These are phyloP conservation scores for Rousettus madagascariensis DNA, from an alignment of 2,797 vertebrate genomes.

Conservation along the genomic window DNA sequence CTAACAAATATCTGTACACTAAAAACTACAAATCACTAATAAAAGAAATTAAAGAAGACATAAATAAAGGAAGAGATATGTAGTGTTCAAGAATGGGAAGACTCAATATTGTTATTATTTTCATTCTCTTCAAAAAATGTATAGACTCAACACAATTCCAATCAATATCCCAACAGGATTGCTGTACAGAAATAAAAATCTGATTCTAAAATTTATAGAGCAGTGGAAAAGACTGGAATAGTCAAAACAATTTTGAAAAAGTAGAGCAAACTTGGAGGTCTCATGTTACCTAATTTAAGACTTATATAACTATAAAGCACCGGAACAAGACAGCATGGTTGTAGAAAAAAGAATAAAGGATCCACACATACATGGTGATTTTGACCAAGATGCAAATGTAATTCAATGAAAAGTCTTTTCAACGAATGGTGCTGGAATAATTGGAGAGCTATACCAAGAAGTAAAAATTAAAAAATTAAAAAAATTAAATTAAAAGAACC, in stretches of 20 bases:
- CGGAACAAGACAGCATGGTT: background rate
- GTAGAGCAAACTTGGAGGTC: background rate
- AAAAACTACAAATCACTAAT: conserved; percentile 11
- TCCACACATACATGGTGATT: background rate
- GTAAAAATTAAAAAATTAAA: background rate
- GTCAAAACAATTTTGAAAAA: background rate
- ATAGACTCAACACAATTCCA: background rate
- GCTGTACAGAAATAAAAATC: conserved; percentile 20
- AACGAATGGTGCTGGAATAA: background rate
- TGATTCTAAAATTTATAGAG: background rate
- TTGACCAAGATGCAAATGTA: conserved; percentile 12
- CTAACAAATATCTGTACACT: background rate
- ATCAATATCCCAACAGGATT: background rate
- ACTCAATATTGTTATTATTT: background rate
- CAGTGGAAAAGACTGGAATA: background rate
- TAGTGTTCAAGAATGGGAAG: background rate
- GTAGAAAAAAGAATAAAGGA: background rate
- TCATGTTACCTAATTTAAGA: background rate
- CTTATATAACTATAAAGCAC: background rate
- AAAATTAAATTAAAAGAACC: background rate
- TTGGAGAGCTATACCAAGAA: background rate
- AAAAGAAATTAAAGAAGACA: conserved; percentile 18
- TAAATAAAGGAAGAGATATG: background rate
- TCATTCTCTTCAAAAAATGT: background rate
- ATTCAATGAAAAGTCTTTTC: background rate